Base-by-base conservation (phyloP, 1,140 invertebrate genomes). In the Drosophila mojavensis region DNA sequence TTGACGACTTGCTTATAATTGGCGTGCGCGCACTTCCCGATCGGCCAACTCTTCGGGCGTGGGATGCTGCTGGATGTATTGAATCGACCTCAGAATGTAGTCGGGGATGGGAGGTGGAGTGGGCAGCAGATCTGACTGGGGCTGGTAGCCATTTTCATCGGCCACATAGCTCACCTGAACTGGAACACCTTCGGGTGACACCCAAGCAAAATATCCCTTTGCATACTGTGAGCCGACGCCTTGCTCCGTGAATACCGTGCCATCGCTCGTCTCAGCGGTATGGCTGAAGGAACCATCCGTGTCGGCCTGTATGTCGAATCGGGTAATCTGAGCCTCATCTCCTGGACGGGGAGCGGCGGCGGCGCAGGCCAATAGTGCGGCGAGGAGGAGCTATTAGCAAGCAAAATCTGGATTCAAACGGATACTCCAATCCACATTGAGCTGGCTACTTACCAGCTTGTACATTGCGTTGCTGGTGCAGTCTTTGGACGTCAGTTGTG, bases 61-160 rank as follows among this genome's bases (percentile, higher is more conserved):
- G 39, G 90, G 90, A 64, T 89, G 75, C 62, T 89, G 50, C 36
- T 66, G 36, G 47, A 76, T 89, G 51, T 0, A 89, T 0, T 20
- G 50, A 41, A 89, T 61, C 50, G 70, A 13, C 17, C 53, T 61
- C 53, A 79, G 67, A 45, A 92, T 92, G 3, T 45, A 62, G 20
- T 78, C 75, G 43, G 94, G 94, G 63, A 94, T 94, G 17, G 94
- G 94, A 5, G 94, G 94, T 10, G 94, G 93, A 0, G 94, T 94
- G 7, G 94, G 94, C 47, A 95, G 78, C 78, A 94, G 93, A n/a
- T 93, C 93, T 6, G 86, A 91, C 20, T 80, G 53, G 5, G 94
- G 93, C 48, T 91, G 91, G 80, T 85, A 93, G 10, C 93, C 95
- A 65, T 94, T 94, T 70, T 94, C 94, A 75, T 95, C 94, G 41